Conservation (phyloP, 2,888 invertebrate species). For the Thalpophila matura region DNA sequence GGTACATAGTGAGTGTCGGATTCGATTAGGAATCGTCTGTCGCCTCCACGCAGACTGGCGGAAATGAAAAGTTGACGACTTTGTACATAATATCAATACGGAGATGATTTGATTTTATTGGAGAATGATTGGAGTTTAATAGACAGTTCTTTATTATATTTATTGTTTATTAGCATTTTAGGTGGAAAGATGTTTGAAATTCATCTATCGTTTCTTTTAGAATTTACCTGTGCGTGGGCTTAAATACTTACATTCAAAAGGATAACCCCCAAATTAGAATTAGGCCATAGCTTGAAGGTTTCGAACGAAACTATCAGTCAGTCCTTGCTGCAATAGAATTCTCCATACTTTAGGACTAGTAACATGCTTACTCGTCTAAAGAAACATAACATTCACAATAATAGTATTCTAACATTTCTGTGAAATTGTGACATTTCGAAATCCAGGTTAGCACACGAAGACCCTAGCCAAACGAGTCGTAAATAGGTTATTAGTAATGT, state of each 20-base stretch:
- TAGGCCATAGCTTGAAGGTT: not conserved
- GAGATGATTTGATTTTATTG: constrained; percentile 4
- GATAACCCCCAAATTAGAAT: not conserved
- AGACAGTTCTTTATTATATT: not conserved
- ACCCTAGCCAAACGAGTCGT: constrained; percentile 16
- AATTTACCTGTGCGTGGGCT: too few relatives aligned
- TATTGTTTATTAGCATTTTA: not conserved
- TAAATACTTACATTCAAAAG: too few relatives aligned
- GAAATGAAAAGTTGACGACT: constrained; percentile 32
- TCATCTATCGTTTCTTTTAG: not conserved
- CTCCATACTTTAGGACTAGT: not conserved
- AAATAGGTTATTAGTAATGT: constrained; percentile 25
- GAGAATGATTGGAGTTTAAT: not conserved
- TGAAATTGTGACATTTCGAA: constrained; percentile 43
- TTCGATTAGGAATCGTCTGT: constrained; percentile 43
- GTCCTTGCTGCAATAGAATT: too few relatives aligned
- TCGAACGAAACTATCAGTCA: not conserved
- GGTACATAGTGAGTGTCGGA: constrained; percentile 31
- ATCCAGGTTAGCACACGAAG: constrained; percentile 36
- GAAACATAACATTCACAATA: constrained; percentile 18
- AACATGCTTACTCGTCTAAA: not conserved
- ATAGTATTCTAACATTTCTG: constrained; percentile 17
- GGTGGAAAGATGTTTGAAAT: not conserved
- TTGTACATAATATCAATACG: constrained; percentile 2
- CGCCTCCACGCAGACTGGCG: not conserved